Base-by-base conservation (phyloP, 2,113 vertebrate genomes). In the Zonotrichia leucophrys region DNA sequence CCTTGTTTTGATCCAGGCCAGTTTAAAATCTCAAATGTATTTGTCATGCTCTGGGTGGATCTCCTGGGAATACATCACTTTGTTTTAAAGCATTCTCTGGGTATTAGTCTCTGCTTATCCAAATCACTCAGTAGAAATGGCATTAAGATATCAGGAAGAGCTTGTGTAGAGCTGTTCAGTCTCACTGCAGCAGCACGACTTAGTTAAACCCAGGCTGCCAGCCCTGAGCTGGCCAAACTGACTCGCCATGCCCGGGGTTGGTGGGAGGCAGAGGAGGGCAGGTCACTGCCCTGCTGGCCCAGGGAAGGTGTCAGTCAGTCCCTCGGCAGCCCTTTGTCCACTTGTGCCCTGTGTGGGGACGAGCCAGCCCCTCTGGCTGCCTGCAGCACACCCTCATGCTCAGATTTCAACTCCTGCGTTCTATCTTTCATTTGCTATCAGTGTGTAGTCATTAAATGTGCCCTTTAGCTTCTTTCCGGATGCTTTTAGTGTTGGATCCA, bases 401-500 rank as follows among this genome's bases (percentile, higher is more conserved):
- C 55, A 44, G 18, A 50, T 90, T 93, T 77, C 86, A 67, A 72
- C 42, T 88, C 30, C 33, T 33, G 24, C 59, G 25, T 81, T 81
- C 81, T 59, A 47, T 41, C 11, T 80, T 83, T 70, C 28, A 31
- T 62, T 88, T 63, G 27, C 68, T 72, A 11, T 67, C 5, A 2
- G 5, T 7, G 15, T 1, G 1, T 25, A 66, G 35, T 33, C 52
- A 23, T 59, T 86, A 86, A 67, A 92, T 75, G 25, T 5, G 2
- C 59, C 39, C 59, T 77, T 74, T 77, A 80, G 86, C 30, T 31
- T 75, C 69, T 94, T 87, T 39, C 13, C 60, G 30, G 80, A 78
- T 41, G 83, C 83, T 92, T 90, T 96, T 78, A 90, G n/a, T 41
- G 56, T 81, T 95, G 95, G 94, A 74, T 92, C 33, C 4, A 2